Evolutionary conservation across 2,888 invertebrate genomes (phyloP).

Genomic region (Polydesmus complanatus): DNA sequence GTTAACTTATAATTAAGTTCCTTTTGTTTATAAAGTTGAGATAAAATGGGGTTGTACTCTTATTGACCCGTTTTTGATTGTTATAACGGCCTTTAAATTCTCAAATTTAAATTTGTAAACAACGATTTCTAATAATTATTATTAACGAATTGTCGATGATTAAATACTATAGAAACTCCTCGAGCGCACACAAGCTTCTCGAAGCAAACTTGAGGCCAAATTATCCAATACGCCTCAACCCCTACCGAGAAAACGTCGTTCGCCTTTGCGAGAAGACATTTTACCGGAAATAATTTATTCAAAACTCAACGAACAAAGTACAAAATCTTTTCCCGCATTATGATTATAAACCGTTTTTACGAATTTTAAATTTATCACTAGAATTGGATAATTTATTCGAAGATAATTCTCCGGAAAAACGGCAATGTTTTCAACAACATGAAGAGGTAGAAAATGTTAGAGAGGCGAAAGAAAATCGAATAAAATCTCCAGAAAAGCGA

Average conservation of each 20-base stretch:
- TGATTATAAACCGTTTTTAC: background rate
- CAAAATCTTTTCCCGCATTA: no score
- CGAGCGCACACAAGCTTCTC: constrained; percentile 23
- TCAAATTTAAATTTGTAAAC: background rate
- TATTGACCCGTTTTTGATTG: no score
- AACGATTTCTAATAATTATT: background rate
- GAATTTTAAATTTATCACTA: background rate
- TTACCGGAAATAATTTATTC: background rate
- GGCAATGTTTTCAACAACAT: background rate
- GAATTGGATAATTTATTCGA: background rate
- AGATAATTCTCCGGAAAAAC: constrained; percentile 6
- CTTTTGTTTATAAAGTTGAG: no score
- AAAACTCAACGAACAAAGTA: background rate
- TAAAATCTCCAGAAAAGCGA: background rate
- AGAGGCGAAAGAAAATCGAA: background rate
- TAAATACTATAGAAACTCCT: constrained; percentile 20
- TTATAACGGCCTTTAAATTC: no score
- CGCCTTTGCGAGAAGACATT: constrained; percentile 15
- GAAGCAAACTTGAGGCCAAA: constrained; percentile 22
- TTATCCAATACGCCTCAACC: constrained; percentile 7
- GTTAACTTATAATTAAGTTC: no score
- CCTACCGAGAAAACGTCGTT: constrained; percentile 15
- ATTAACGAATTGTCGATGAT: background rate
- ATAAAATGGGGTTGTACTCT: no score
- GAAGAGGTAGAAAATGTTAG: background rate